Evolutionary conservation across 2,797 vertebrate genomes (phyloP), one percentile per base, ranked within the genome.

Genomic region (Neosilurus mollespiculum): DNA sequence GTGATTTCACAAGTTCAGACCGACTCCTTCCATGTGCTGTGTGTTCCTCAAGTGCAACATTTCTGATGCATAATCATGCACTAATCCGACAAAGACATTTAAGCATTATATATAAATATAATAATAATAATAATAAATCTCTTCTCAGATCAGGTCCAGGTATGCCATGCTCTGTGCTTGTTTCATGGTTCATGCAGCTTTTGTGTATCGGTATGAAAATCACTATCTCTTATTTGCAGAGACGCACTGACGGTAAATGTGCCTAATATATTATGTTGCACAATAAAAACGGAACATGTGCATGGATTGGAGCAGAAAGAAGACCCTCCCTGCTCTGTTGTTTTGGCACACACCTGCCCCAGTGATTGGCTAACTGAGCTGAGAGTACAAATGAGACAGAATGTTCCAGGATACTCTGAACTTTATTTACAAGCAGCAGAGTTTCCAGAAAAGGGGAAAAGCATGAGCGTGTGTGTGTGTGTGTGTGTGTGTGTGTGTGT

Each of bases 351-450:
- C 84, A 81, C 80, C 85, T 87, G 58, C 78, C 22, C 83, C n/a
- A 80, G 82, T 76, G 70, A 86, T 84, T 82, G 84, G 72, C 62
- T 84, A 84, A 59, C 78, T 81, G 73, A 67, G 73, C 37, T 72
- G 75, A 76, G 24, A 54, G 82, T 59, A 51, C 78, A 62, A 85
- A 83, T 65, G 64, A 89, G 83, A 88, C 88, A 89, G 84, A 87
- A 88, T 78, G 87, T 90, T 89, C 90, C 82, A 80, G 84, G 81
- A 86, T 89, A 86, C 86, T 87, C 83, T 88, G 89, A 84, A 89
- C 86, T 86, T 88, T 90, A 90, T 89, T 87, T 87, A 85, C 85
- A 81, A 84, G 86, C 71, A 56, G 37, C 11, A n/a, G 69, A 81
- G 67, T 37, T 30, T 69, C 62, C 53, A 69, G 61, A 67, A 43